Evolutionary conservation across 2,888 invertebrate species (phyloP).

Genomic region (Noctua janthina): DNA sequence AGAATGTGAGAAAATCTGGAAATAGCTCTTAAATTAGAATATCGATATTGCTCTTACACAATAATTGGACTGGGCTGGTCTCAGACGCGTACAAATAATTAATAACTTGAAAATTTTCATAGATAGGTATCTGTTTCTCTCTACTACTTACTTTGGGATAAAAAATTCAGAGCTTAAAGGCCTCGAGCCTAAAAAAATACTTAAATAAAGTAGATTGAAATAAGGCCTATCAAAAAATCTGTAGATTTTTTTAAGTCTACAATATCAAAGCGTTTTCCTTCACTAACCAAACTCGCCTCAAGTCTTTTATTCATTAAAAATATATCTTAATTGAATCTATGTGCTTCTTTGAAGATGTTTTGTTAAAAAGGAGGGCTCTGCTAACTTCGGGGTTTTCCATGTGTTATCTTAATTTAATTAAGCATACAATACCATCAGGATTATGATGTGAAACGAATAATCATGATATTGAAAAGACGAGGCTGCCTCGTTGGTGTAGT

Average conservation of each 20-base stretch:
- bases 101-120: not conserved
- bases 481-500: too few species aligned
- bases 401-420: conserved; percentile 3
- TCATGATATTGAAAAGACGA: too few species aligned
- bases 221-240: conserved; percentile 9
- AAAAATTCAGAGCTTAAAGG: not conserved
- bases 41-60: not conserved
- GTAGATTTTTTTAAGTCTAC: conserved; percentile 18
- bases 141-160: not conserved
- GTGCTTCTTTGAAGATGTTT: conserved; percentile 62
- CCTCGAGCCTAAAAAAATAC: conserved; percentile 4
- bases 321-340: conserved; percentile 76
- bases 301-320: conserved; percentile 71
- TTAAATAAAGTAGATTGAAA: conserved; percentile 11
- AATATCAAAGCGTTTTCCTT: conserved; percentile 48
- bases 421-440: not conserved
- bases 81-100: not conserved
- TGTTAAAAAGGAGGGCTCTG: conserved; percentile 21
- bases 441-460: not conserved
- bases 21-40: not conserved
- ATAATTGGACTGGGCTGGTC: not conserved
- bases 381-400: not conserved
- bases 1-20: not conserved
- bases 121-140: not conserved
- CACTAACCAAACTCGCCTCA: conserved; percentile 66